phyloP scores from a whole-genome alignment of 2,888 invertebrate species.

The Monopis laevigella region DNA sequence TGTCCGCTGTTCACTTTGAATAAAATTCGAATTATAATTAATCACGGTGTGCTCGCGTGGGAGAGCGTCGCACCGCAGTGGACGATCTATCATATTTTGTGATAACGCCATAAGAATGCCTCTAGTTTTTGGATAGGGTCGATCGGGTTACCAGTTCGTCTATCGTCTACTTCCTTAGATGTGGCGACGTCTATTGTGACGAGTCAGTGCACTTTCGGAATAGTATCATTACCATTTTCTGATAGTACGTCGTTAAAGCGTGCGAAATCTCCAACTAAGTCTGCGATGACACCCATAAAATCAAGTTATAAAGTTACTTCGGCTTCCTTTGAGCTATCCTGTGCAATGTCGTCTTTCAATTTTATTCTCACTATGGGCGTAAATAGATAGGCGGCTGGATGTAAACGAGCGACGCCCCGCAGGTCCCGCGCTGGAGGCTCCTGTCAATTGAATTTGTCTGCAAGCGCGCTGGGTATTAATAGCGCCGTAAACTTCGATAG shows the following conservation, averaged over 20 bases:
- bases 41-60: conserved; percentile 61
- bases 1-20: conserved; percentile 67
- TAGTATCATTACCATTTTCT: not conserved
- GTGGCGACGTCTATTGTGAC: not conserved
- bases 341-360: conserved; percentile 56
- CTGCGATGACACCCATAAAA: conserved; percentile 48
- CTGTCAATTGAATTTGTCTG: conserved; percentile 66
- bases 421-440: conserved; percentile 43
- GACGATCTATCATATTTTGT: conserved; percentile 67
- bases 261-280: conserved; percentile 10
- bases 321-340: conserved; percentile 47
- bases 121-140: conserved; percentile 53
- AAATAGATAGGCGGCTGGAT: conserved; percentile 54
- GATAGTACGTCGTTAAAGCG: conserved; percentile 16
- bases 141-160: conserved; percentile 34
- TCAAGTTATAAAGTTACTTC: conserved; percentile 49
- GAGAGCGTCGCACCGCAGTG: conserved; percentile 55
- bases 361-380: conserved; percentile 51
- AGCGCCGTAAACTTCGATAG: conserved; percentile 54
- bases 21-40: conserved; percentile 69
- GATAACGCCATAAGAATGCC: conserved; percentile 60
- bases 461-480: conserved; percentile 56
- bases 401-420: conserved; percentile 53
- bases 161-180: too few species aligned
- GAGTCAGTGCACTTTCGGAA: not conserved